A percentile compares a stretch with the other conserved stretches of the same genome.
phyloP scores from a whole-genome alignment of 2,888 invertebrate genomes.

The Dynastes grantii region DNA sequence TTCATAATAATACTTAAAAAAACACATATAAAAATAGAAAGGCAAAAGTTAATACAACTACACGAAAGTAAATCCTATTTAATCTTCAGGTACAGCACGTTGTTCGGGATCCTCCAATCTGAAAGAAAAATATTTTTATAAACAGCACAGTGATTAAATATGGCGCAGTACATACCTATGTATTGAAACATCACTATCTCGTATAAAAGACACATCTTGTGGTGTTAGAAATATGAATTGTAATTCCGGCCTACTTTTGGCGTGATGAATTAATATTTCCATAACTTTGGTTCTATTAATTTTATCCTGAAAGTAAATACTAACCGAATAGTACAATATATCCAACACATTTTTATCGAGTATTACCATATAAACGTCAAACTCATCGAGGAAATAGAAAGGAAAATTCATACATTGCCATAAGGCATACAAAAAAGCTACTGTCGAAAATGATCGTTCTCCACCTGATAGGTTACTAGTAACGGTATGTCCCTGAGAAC shows the following conservation, averaged over 20 bases:
- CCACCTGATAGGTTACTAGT: constrained; percentile 91
- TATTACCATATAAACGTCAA: constrained; percentile 94
- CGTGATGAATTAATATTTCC: constrained; percentile 84
- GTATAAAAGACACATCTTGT: constrained; percentile 77
- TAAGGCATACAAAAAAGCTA: constrained; percentile 92
- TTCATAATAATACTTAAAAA: background rate
- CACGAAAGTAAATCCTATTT: background rate
- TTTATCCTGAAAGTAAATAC: constrained; percentile 78
- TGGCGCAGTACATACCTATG: constrained; percentile 61
- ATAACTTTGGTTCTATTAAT: constrained; percentile 86
- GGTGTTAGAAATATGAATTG: constrained; percentile 96
- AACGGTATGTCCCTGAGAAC: constrained; percentile 71
- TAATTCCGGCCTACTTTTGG: constrained; percentile 76
- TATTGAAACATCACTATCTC: constrained; percentile 62
- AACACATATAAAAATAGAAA: constrained; percentile 33
- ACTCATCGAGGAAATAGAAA: constrained; percentile 96
- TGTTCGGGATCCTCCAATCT: constrained; percentile 62
- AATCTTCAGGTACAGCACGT: constrained; percentile 25
- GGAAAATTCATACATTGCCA: constrained; percentile 95
- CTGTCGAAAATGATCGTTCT: constrained; percentile 96
- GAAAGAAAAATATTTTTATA: constrained; percentile 49
- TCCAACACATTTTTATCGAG: background rate
- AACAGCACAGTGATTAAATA: background rate
- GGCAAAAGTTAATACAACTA: background rate
- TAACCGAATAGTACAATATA: background rate